Evolutionary conservation across 2,113 vertebrate species (phyloP), one percentile per base, ranked within the genome.

Genomic region (Eudorcas thomsonii): DNA sequence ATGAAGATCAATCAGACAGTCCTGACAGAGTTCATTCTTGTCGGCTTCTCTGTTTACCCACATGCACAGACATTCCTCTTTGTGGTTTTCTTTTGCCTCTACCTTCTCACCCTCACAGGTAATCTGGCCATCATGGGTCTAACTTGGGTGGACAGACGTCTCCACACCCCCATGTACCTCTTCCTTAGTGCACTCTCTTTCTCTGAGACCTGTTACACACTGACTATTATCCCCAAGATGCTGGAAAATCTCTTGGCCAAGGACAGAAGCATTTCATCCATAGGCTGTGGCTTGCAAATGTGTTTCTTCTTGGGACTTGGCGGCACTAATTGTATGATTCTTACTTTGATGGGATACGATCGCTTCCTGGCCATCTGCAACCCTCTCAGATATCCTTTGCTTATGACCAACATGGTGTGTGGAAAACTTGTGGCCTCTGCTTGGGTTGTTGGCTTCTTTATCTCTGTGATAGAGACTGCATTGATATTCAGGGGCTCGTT

Each of bases 31-130:
- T 98, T 98, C 84, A 71, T 98, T 62, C 91, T 98, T 1, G 1
- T 98, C 25, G 96, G 97, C 48, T 98, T 98, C n/a, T 96, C 96
- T 5, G 7, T 43, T 57, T 96, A 97, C 17, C 91, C 94, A 59
- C 64, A 89, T 9, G 6, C 14, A 23, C 94, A 96, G 64, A 13
- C 25, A 4, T 48, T 93, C 21, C 52, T 98, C 48, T 97, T 91
- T 55, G 64, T 67, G 16, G 2, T n/a, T 7, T 93, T 96, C 52
- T 74, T 98, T 23, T 62, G n/a, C 7, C 95, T 97, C 3, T 98
- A 99, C 80, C 15, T 98, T n/a, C 17, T 98, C 55, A 99, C 98
- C 14, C n/a, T 99, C 12, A 43, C 97, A 8, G 96, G 98, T 19
- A 99, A 99, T 83, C 50, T 98, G 90, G 77, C 57, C 48, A 97